Base-by-base conservation (phyloP, 2,113 vertebrate genomes). In the Arenaria interpres region DNA sequence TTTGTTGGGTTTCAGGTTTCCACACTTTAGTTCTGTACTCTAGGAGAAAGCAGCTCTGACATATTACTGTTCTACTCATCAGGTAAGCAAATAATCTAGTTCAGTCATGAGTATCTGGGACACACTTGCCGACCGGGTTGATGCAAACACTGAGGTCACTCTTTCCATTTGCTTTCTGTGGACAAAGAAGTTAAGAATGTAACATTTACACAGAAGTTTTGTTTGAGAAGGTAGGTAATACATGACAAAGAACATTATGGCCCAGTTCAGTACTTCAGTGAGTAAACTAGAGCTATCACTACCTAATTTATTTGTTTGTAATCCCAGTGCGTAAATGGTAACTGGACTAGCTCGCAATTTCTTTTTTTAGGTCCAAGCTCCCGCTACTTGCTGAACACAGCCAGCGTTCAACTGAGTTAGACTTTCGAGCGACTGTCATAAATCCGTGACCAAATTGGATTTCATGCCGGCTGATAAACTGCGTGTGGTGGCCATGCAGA, bases 91-190 rank as follows among this genome's bases (percentile, higher is more conserved):
- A 82, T 37, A 89, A 56, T 24, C 41, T 37, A 62, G 24, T 37
- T 78, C 79, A 66, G 24, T 43, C 54, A 23, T 8, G 75, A 79
- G 14, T 54, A 80, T 24, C 67, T 57, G 59, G 59, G 60, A 77
- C 64, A 67, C 37, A 18, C 43, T 74, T 54, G 54, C 63, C 7
- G 4, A 45, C 59, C 7, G 43, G 37, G 84, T 78, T 67, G 68
- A 88, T 84, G 48, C 53, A 69, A 96, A 94, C 88, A 93, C 68
- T 23, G 27, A 95, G 72, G 82, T 95, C 82, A 75, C 48, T 78
- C 50, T 71, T 86, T 88, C 72, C 59, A 93, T 96, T 93, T 77
- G 35, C 59, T 90, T 92, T 90, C 56, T 74, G 59, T 74, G 54
- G 75, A 90, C 63, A 92, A 90, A 85, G 54, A 45, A 86, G 78